Evolutionary conservation across 2,888 invertebrate species (phyloP), one percentile per base, ranked within the genome.

Genomic region (Xanthorhoe spadicearia): DNA sequence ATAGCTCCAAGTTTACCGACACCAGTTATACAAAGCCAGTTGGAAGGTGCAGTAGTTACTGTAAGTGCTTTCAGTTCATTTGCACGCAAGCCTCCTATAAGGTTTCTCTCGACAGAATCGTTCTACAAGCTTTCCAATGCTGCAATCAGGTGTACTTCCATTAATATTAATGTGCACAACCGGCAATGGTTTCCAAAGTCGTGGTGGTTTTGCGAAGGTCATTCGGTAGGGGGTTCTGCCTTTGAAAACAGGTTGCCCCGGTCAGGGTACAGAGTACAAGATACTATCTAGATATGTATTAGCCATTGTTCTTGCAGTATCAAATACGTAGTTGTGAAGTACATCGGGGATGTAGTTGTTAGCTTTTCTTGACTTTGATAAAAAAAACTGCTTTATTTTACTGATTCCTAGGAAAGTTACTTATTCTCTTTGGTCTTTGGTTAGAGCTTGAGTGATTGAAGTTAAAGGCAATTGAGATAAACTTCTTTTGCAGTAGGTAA

Each of bases 231-330:
- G 70, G 71, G 35, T 77, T 72, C 70, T 32, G 59, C 19, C 48
- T 74, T 75, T 76, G 74, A 73, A 73, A 83, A 86, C 86, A 76
- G 84, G 85, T 86, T 86, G 75, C 67, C 70, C 74, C 76, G 77
- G 80, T 77, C 77, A 81, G 76, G 76, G 71, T 70, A 72, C 15
- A 38, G 49, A 58, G 43, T 58, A 54, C 17, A 76, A 76, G 5
- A n/a, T 23, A 23, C 15, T 15, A 8, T 71, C 72, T 69, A 66
- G 74, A 68, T n/a, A n/a, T 67, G 79, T 73, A 78, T 80, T 77
- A 78, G 76, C 72, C 74, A 77, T 78, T 77, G 81, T 81, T 74
- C 61, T 70, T 82, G 80, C 38, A 52, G 51, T 52, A 15, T 18
- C 43, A 8, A 43, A n/a, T n/a, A n/a, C n/a, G 43, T 43, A 32